Evolutionary conservation across 2,797 vertebrate genomes (phyloP), one percentile per base, ranked within the genome.

Genomic region (Sebastes miniatus): DNA sequence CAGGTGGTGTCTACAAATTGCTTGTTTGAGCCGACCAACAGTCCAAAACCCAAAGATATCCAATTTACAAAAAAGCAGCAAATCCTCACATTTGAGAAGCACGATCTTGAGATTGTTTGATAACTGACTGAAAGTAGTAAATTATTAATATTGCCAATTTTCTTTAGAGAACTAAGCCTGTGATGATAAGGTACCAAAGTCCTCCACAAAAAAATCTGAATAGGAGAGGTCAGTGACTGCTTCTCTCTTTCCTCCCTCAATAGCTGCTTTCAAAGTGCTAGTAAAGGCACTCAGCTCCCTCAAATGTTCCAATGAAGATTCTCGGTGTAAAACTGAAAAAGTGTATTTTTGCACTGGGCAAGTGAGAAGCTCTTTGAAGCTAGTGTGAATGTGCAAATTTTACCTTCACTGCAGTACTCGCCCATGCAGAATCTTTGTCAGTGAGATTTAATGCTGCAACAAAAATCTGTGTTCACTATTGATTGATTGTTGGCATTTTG

Each of bases 201-300:
- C n/a, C n/a, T n/a, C n/a, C n/a, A n/a, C n/a, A n/a, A n/a, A n/a
- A n/a, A 29, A 78, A 50, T 85, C 58, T 43, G 32, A 81, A 73
- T 54, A 74, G 67, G 3, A 77, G 66, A 75, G 76, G 79, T 84
- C 80, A 84, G 34, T 4, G 56, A 56, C 68, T 73, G 69, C 25
- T 58, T 79, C 29, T 57, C 4, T 22, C 70, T 62, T 43, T 71
- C 36, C 56, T 77, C 14, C 39, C 47, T 77, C 43, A 74, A 22
- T 65, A 62, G 67, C 69, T 25, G 81, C 65, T 85, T 82, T 85
- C 70, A 86, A 61, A 36, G 73, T 57, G 59, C 63, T 34, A 77
- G 74, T 11, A 11, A 54, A 73, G 24, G 69, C 69, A 57, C 67
- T 76, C 32, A 3, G 27, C 74, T 61, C 22, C 47, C 34, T 67